Conservation (phyloP, 1,140 invertebrate genomes). For the Drosophila neocordata region DNA sequence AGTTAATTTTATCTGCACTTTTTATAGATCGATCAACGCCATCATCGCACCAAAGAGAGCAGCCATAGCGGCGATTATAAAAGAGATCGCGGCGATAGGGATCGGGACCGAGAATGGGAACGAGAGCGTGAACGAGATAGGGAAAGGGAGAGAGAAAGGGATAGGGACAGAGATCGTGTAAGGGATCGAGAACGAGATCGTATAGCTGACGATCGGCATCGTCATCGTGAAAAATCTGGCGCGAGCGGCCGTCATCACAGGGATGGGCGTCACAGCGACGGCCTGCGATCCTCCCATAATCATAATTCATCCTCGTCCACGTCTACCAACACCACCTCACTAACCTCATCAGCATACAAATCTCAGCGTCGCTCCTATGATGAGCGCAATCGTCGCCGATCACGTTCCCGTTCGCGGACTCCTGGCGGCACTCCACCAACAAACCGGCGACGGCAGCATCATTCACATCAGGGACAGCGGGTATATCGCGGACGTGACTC, state of each 20-base stretch:
- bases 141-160: slow-evolving; percentile 31
- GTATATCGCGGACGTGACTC: slow-evolving; percentile 59
- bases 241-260: slow-evolving; percentile 33
- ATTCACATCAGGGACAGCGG: slow-evolving; percentile 26
- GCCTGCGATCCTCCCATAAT: slow-evolving; percentile 31
- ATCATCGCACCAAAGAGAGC: slow-evolving; percentile 61
- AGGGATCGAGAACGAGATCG: slow-evolving; percentile 8
- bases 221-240: slow-evolving; percentile 13
- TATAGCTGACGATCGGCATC: neutral
- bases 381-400: slow-evolving; percentile 50
- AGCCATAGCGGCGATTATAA: slow-evolving; percentile 7
- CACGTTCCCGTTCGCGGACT: slow-evolving; percentile 60
- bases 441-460: slow-evolving; percentile 29
- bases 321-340: slow-evolving; percentile 11
- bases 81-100: slow-evolving; percentile 53
- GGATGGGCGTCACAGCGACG: slow-evolving; percentile 46
- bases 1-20: too few species aligned
- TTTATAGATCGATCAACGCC: slow-evolving; percentile 42
- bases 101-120: slow-evolving; percentile 40
- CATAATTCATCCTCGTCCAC: slow-evolving; percentile 44
- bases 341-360: slow-evolving; percentile 20
- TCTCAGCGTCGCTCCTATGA: slow-evolving; percentile 50
- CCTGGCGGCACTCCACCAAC: slow-evolving; percentile 38
- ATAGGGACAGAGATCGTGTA: slow-evolving; percentile 31
- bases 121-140: slow-evolving; percentile 28